Base-by-base conservation (phyloP, 1,140 invertebrate species). In the Meloidogyne hapla region DNA sequence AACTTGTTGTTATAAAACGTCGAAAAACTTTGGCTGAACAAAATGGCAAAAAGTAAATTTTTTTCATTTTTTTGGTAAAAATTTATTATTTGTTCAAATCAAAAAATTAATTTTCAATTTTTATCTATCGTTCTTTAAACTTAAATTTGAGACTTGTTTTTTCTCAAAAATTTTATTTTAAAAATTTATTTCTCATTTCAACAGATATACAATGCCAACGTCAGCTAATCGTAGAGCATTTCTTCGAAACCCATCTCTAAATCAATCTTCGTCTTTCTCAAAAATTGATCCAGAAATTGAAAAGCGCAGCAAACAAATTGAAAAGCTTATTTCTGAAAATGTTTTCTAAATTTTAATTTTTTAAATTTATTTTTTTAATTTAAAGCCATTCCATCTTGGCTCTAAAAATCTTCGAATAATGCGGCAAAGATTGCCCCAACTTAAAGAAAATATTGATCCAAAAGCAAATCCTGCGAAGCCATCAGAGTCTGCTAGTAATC, bases 1-100 rank as follows among this genome's bases (percentile, higher is more conserved):
- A 69, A 8, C 68, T 23, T 18, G 38, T n/a, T 69, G 78, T 79
- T 9, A n/a, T 81, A 40, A 66, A 64, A 74, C 38, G 77, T 76
- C 10, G 38, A 63, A 38, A 56, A 56, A 2, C 48, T 8, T 21
- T 56, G 8, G 18, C 18, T 56, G 48, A 56, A 5, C 18, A n/a
- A n/a, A 56, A 56, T 1, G 48, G 48, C 18, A 56, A 56, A 21
- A 56, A 56, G 48, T 56, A 56, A 56, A n/a, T 21, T 8, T 42
- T 9, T 45, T 15, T 45, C 2, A 56, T n/a, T 56, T 56, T 56
- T 21, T 6, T 13, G 13, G 10, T 42, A 12, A 13, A 42, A n/a
- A n/a, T n/a, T n/a, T n/a, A n/a, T n/a, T n/a, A n/a, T n/a, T n/a
- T n/a, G n/a, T n/a, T n/a, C n/a, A n/a, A n/a, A n/a, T n/a, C n/a